These are phyloP conservation scores for Pao palembangensis DNA, from an alignment of 2,113 vertebrate species.

Conservation along the genomic window DNA sequence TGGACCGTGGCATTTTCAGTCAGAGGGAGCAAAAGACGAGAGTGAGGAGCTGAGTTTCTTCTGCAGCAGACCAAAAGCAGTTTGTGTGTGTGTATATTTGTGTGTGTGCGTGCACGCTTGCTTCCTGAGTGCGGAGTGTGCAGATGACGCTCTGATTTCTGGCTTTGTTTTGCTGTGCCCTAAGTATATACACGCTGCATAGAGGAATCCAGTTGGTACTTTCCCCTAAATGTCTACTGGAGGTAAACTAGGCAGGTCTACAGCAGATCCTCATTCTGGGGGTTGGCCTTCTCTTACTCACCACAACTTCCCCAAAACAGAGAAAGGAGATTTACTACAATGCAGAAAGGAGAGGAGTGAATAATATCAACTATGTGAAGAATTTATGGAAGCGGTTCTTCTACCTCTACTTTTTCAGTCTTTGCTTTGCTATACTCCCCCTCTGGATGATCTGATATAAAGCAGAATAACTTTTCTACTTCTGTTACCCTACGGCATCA, in stretches of 20 bases:
- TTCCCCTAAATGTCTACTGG: constrained; percentile 43
- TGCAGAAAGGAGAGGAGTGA: constrained; percentile 21
- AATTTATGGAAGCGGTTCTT: not conserved
- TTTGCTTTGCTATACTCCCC: not conserved
- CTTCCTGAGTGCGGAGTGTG: constrained; percentile 58
- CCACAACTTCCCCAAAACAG: constrained; percentile 20
- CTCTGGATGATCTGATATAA: no score
- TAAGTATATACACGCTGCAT: constrained; percentile 19
- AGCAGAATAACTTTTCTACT: no score
- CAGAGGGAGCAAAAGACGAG: constrained; percentile 38
- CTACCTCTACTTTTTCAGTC: not conserved
- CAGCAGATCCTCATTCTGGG: constrained; percentile 18
- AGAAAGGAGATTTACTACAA: constrained; percentile 27
- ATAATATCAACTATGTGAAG: not conserved
- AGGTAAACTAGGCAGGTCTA: constrained; percentile 15
- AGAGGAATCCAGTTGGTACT: constrained; percentile 56
- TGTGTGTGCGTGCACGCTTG: constrained; percentile 15
- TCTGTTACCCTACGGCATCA: no score
- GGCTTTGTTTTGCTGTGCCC: constrained; percentile 11
- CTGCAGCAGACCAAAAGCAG: constrained; percentile 31
- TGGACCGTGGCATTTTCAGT: constrained; percentile 43
- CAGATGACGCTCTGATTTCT: constrained; percentile 31
- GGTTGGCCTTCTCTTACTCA: constrained; percentile 51
- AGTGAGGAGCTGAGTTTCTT: constrained; percentile 48
- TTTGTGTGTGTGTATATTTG: not conserved